Base-by-base conservation (phyloP, 64 coral and sea anemone genomes). In the Stichodactyla mertensii region DNA sequence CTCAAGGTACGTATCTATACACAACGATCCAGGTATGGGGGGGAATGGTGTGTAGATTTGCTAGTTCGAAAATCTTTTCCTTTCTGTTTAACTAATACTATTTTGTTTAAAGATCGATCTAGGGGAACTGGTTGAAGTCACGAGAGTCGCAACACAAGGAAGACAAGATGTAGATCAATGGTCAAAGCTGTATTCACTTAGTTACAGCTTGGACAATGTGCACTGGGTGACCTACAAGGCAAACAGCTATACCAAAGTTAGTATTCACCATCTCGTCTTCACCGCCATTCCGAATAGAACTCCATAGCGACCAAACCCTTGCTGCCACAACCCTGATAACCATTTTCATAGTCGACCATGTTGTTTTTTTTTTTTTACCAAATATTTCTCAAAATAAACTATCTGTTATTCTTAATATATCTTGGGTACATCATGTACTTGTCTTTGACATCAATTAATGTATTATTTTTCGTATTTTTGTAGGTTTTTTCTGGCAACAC, bases 161-260 rank as follows among this genome's bases (percentile, higher is more conserved):
- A 84, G 92, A 59, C 89, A 90, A 64, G 92, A 94, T 85, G 92
- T 80, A 28, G 16, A 52, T 4, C 86, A 90, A 52, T 94, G 92
- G 92, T 71, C 86, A 0, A 90, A 71, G 1, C 90, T 66, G 19
- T 94, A 90, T 27, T 79, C 61, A 20, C 55, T 94, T 27, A 60
- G 26, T 16, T 90, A 84, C 83, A 94, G 92, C 24, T 19, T 61
- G 6, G 86, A 94, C 53, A 80, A 80, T 28, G 88, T 94, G 23
- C 67, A 90, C 67, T 94, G 89, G 89, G 89, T 54, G 5, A 51
- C 56, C 10, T 94, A 94, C 67, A 90, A 87, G 9, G 52, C 64
- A 27, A 87, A 94, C 23, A 82, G 69, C 8, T 16, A 77, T 20
- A 71, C 77, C 0, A 90, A 91, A 88, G 92, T 93, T 18, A 53